phyloP scores from a whole-genome alignment of 2,113 vertebrate species.

The Parotia lawesii region DNA sequence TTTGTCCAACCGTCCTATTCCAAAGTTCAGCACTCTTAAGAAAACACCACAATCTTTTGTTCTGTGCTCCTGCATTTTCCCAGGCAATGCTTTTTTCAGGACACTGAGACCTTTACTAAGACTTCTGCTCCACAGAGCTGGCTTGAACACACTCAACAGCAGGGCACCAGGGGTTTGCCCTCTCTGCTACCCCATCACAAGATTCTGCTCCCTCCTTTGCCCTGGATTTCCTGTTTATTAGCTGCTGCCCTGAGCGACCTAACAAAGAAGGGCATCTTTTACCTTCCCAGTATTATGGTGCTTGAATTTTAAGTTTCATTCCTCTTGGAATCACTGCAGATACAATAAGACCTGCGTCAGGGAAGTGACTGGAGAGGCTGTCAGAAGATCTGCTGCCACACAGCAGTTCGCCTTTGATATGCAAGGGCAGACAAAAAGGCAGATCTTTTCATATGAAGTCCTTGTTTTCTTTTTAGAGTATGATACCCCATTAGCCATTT shows the following conservation, averaged over 20 bases:
- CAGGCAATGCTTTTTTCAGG: background rate
- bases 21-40: background rate
- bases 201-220: background rate
- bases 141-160: background rate
- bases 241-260: background rate
- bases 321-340: constrained; percentile 65
- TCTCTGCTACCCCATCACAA: background rate
- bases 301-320: constrained; percentile 71
- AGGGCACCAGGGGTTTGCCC: background rate
- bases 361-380: background rate
- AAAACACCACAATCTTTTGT: background rate
- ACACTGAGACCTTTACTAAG: background rate
- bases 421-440: background rate
- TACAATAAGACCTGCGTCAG: constrained; percentile 51
- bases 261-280: background rate
- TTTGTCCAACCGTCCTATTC: background rate
- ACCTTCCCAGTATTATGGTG: background rate
- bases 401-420: constrained; percentile 62
- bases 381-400: constrained; percentile 51
- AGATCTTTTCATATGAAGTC: background rate
- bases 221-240: background rate
- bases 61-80: background rate
- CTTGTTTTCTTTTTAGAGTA: background rate
- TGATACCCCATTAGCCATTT: background rate
- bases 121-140: background rate